Evolutionary conservation across 1,140 invertebrate species (phyloP), one percentile per base, ranked within the genome.

Genomic region (Drosophila elegans): DNA sequence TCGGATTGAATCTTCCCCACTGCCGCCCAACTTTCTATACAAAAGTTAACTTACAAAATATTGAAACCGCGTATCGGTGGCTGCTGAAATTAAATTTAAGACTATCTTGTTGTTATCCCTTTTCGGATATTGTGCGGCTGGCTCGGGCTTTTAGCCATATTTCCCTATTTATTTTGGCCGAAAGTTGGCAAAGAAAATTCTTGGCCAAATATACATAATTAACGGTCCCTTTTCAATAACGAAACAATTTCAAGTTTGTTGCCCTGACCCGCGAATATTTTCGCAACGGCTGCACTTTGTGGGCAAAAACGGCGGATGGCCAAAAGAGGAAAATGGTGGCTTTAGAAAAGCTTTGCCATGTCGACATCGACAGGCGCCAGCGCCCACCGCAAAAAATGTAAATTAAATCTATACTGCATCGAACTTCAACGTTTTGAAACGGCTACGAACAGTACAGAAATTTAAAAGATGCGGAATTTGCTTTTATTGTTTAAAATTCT

Each of bases 391-490:
- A 82, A 57, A 61, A 61, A 86, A 81, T 75, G 81, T 62, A 71
- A 86, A 81, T 81, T 85, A 75, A 74, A 82, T 74, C 59, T 74
- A 80, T 74, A 71, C 74, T 69, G 39, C 68, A 46, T 39, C 41
- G 27, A 68, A 46, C 54, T 60, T 72, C 32, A 25, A 9, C 13
- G 51, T 3, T 39, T 34, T 7, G 2, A 38, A 34, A 12, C 13
- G 6, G 29, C 2, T 32, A 7, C 6, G 29, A 32, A 32, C 29
- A 32, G 6, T 7, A 7, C 29, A 10, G 5, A 46, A 29, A 59
- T 63, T 45, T 60, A 12, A 36, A 5, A 27, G 29, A n/a, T 27
- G 4, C 9, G 13, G 4, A 12, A 42, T 3, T 7, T 12, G 0
- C 9, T 2, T 4, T 10, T 12, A 9, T 10, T 3, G 12, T 36